Conservation (phyloP, 2,113 vertebrate genomes). For the Eudyptes chrysolophus region DNA sequence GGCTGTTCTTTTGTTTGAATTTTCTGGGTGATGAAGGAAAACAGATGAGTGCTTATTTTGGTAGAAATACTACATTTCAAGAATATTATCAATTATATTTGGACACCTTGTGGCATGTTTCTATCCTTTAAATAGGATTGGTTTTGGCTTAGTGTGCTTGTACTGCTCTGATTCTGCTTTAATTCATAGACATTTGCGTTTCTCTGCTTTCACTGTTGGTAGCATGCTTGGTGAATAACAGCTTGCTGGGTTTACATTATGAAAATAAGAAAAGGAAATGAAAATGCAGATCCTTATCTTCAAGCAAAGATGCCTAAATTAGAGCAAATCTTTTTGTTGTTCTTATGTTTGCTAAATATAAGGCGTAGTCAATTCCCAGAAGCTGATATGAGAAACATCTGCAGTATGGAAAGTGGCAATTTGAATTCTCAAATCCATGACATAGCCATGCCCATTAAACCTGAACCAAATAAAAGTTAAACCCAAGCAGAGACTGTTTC, state of each 20-base stretch:
- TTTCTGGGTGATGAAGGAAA: background rate
- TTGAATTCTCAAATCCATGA: background rate
- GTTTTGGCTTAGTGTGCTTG: background rate
- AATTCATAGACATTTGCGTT: slow-evolving; percentile 33
- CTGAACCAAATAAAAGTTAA: background rate
- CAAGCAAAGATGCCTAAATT: slow-evolving; percentile 4
- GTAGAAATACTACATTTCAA: slow-evolving; percentile 17
- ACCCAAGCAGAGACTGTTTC: background rate
- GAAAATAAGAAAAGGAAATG: slow-evolving; percentile 35
- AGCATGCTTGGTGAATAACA: slow-evolving; percentile 15
- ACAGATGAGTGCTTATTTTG: background rate
- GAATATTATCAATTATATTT: slow-evolving; percentile 17
- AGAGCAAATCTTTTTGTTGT: slow-evolving; percentile 24
- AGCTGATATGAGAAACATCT: background rate
- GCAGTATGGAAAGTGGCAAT: background rate
- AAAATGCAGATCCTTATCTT: background rate
- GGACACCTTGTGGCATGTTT: background rate
- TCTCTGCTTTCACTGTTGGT: background rate
- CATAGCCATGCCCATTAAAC: background rate
- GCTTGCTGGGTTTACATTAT: slow-evolving; percentile 24
- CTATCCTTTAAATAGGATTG: slow-evolving; percentile 24
- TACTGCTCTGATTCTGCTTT: slow-evolving; percentile 15
- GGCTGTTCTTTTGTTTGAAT: slow-evolving; percentile 5
- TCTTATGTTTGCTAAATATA: slow-evolving; percentile 23
- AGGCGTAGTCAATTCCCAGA: background rate